Evolutionary conservation across 2,113 vertebrate species (phyloP).

Genomic region (Ameiurus melas): DNA sequence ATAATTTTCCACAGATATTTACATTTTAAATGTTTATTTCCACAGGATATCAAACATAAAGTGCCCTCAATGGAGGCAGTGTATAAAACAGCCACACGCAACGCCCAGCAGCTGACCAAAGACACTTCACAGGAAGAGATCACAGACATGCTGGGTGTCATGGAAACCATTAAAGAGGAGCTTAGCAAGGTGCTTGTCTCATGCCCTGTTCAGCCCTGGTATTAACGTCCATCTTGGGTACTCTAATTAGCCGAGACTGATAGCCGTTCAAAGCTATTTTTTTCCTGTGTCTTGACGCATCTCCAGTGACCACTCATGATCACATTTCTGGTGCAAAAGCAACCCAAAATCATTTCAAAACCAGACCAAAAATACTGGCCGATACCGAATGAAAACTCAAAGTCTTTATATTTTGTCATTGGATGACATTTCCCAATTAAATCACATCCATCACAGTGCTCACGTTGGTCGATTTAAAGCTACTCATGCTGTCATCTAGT

Average conservation of each 20-base stretch:
- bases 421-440: background rate
- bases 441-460: background rate
- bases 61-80: slow-evolving; percentile 87
- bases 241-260: background rate
- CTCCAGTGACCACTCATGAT: background rate
- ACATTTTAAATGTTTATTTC: background rate
- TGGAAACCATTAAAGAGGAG: slow-evolving; percentile 85
- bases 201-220: background rate
- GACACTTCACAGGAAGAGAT: slow-evolving; percentile 86
- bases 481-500: background rate
- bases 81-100: slow-evolving; percentile 83
- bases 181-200: slow-evolving; percentile 79
- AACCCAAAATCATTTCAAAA: background rate
- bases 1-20: background rate
- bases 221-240: background rate
- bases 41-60: slow-evolving; percentile 90
- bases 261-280: background rate
- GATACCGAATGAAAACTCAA: background rate
- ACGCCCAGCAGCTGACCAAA: slow-evolving; percentile 86
- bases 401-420: background rate
- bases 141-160: slow-evolving; percentile 80
- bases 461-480: too few species aligned
- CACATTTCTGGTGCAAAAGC: background rate
- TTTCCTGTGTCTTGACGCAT: background rate
- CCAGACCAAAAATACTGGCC: background rate